Percentiles rank a stretch among this genome's conserved stretches.
phyloP scores from a whole-genome alignment of 2,113 vertebrate genomes.

The Chaetorhynchus papuensis region DNA sequence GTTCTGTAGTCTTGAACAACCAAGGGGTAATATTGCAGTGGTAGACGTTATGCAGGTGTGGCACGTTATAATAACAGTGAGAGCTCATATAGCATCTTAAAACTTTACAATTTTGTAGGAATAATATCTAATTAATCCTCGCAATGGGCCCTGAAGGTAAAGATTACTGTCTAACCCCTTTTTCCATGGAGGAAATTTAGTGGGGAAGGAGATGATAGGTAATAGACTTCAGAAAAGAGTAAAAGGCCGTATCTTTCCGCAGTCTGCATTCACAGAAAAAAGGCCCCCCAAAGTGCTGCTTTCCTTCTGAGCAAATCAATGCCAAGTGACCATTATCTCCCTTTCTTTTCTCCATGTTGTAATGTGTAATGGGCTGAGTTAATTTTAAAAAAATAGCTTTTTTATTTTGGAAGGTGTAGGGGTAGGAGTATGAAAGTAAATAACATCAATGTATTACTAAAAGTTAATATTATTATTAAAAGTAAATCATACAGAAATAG shows the following conservation, averaged over 20 bases:
- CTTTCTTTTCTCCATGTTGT: background rate
- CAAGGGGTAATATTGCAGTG: background rate
- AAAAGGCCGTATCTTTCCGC: background rate
- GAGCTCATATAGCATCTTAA: constrained; percentile 37
- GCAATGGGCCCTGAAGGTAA: background rate
- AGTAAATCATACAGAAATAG: background rate
- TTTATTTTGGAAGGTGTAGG: too few species aligned
- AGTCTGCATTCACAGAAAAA: background rate
- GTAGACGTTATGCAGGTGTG: constrained; percentile 5
- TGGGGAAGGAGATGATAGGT: background rate
- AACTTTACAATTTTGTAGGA: background rate
- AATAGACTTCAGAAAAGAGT: background rate
- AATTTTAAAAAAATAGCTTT: background rate
- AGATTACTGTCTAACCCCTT: constrained; percentile 15
- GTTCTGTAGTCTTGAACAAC: constrained; percentile 52
- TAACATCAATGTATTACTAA: background rate
- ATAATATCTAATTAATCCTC: constrained; percentile 32
- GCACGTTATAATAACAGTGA: constrained; percentile 13
- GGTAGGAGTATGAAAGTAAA: background rate
- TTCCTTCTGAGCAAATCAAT: background rate
- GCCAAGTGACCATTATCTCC: background rate
- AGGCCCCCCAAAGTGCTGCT: background rate
- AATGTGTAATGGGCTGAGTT: background rate
- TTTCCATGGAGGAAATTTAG: background rate
- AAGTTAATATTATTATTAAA: background rate